A percentile compares a stretch with the other conserved stretches of the same genome.
Evolutionary conservation across 2,113 vertebrate species (phyloP).

Genomic region (Sorex fumeus): DNA sequence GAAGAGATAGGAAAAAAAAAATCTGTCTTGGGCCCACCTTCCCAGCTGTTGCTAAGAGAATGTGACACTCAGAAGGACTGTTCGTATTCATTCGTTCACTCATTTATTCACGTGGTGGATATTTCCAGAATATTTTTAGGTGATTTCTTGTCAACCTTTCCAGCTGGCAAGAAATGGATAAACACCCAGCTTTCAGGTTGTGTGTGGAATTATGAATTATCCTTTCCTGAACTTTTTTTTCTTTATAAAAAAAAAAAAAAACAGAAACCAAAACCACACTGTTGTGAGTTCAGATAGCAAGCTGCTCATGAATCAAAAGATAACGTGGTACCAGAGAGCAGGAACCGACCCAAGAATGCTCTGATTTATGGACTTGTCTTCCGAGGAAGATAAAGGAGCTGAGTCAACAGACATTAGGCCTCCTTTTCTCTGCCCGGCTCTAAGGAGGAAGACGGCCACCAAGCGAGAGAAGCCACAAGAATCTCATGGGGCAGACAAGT

Average conservation of each 20-base stretch:
- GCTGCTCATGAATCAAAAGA: constrained; percentile 70
- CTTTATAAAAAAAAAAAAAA: neutral
- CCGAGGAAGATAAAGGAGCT: constrained; percentile 63
- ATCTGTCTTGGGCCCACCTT: constrained; percentile 1
- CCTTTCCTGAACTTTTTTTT: constrained; percentile 1
- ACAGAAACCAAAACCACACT: constrained; percentile 30
- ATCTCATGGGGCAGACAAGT: neutral
- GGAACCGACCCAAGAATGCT: constrained; percentile 41
- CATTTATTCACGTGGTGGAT: neutral
- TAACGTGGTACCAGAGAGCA: constrained; percentile 1
- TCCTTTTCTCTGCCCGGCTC: constrained; percentile 42
- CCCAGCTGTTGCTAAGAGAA: neutral
- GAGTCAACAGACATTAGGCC: constrained; percentile 39
- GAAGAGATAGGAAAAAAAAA: neutral
- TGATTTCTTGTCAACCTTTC: constrained; percentile 50
- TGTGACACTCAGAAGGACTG: neutral
- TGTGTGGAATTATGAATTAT: neutral
- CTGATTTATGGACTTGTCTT: constrained; percentile 76
- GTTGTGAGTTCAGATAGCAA: constrained; percentile 65
- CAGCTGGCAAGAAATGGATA: neutral
- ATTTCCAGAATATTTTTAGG: constrained; percentile 41
- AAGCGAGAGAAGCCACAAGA: constrained; percentile 24
- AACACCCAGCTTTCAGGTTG: constrained; percentile 22
- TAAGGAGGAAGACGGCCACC: constrained; percentile 29
- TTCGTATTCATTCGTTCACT: neutral